Conservation (phyloP, 2,888 invertebrate genomes). For the Epinotia nisella region DNA sequence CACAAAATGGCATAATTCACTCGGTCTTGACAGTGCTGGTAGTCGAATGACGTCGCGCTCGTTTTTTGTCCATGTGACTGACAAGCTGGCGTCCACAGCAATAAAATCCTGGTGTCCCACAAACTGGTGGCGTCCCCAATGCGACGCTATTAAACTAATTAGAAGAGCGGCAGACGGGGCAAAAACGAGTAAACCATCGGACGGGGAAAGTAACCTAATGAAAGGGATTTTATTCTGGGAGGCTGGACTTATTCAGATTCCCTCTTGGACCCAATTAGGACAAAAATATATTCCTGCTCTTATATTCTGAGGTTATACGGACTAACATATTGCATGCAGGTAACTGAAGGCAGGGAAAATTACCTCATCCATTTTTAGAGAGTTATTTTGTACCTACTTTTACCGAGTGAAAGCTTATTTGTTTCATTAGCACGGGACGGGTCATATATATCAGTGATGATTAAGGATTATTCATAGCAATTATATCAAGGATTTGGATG, state of each 20-base stretch:
- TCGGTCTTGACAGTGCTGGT: constrained; percentile 7
- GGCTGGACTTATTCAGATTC: not conserved
- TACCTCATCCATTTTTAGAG: not conserved
- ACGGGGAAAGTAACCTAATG: not conserved
- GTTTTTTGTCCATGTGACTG: constrained; percentile 10
- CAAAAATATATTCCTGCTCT: not conserved
- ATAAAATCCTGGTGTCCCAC: constrained; percentile 38
- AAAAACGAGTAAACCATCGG: constrained; percentile 13
- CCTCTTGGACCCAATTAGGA: not conserved
- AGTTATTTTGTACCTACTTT: not conserved
- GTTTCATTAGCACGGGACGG: too few relatives aligned
- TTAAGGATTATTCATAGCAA: too few relatives aligned
- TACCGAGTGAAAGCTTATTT: not conserved
- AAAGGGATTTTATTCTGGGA: constrained; percentile 21
- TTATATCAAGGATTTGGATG: too few relatives aligned
- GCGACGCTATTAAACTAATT: constrained; percentile 31
- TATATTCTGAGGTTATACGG: not conserved
- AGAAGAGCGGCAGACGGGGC: constrained; percentile 27
- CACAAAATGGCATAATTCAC: constrained; percentile 19
- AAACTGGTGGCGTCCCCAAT: constrained; percentile 27
- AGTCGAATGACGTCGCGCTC: constrained; percentile 1
- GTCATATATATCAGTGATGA: too few relatives aligned
- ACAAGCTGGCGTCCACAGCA: constrained; percentile 12
- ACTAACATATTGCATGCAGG: not conserved
- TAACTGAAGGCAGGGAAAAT: not conserved